Evolutionary conservation across 2,113 vertebrate species (phyloP).

Genomic region (Anas platyrhynchos): DNA sequence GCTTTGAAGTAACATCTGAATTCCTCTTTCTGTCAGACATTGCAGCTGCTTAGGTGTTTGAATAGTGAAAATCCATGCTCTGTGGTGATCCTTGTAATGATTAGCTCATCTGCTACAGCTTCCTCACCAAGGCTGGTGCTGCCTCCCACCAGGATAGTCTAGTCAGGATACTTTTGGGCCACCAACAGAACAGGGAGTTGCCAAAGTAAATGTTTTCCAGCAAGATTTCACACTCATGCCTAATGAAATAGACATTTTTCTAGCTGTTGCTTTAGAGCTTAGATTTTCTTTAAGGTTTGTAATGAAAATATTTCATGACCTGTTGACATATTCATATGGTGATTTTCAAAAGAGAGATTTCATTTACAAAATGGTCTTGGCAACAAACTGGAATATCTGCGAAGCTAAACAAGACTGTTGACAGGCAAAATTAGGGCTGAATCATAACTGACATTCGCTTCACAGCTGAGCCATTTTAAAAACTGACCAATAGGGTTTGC

Average conservation of each 20-base stretch:
- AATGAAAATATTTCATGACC: slow-evolving; percentile 85
- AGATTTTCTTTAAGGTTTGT: slow-evolving; percentile 78
- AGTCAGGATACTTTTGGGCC: slow-evolving; percentile 69
- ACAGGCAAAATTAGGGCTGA: slow-evolving; percentile 77
- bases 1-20: not conserved
- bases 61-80: not conserved
- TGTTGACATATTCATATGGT: slow-evolving; percentile 86
- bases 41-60: not conserved
- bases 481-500: slow-evolving; percentile 44
- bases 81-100: not conserved
- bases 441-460: slow-evolving; percentile 71
- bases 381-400: slow-evolving; percentile 73
- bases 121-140: not conserved
- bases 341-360: slow-evolving; percentile 81
- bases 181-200: slow-evolving; percentile 75
- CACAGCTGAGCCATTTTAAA: slow-evolving; percentile 64
- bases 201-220: slow-evolving; percentile 83
- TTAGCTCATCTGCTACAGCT: slow-evolving; percentile 58
- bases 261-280: slow-evolving; percentile 75
- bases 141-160: slow-evolving; percentile 70
- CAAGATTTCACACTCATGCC: slow-evolving; percentile 75
- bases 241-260: slow-evolving; percentile 79
- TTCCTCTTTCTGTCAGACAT: not conserved
- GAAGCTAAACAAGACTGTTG: slow-evolving; percentile 74
- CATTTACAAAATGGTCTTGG: slow-evolving; percentile 79